Evolutionary conservation across 2,888 invertebrate species (phyloP), one percentile per base, ranked within the genome.

Genomic region (Sympetrum striolatum): DNA sequence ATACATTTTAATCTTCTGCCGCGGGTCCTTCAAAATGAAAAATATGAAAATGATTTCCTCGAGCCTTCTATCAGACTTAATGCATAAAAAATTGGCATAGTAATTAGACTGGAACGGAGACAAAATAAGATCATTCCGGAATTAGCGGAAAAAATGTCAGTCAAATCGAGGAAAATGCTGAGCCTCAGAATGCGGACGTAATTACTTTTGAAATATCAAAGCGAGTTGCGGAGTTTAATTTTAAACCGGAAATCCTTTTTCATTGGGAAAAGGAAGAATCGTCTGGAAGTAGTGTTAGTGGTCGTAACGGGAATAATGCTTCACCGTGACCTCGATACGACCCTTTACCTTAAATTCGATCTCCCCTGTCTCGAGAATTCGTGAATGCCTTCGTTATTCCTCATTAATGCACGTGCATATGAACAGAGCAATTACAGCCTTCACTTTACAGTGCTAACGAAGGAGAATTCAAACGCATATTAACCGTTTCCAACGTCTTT

Each of bases 331-430:
- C 86, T 39, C 86, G 86, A 86, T 86, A 60, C 82, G 58, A 82
- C 58, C 58, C 58, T 82, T 60, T 86, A 60, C 86, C 58, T 86
- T 86, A 86, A 86, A 86, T 39, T 86, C 60, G 37, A 37, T 39
- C 86, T 86, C 35, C 22, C 82, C 82, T 60, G 31, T 82, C 58
- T 60, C 58, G 48, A 60, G 15, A 82, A 82, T 58, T 35, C 60
- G 86, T 86, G 86, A 86, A 86, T 64, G 58, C 60, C 86, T 86
- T 86, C 86, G 86, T 86, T 64, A 86, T 86, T 86, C 86, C 86
- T 86, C 86, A 86, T 86, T 86, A 86, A 86, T 86, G 86, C 86
- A 64, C 86, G 86, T 86, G 60, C 86, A 86, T 86, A 86, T 86
- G 60, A 86, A 60, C 86, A 86, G 86, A 64, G 86, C 60, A 86